phyloP scores from a whole-genome alignment of 2,113 vertebrate genomes.

The Neodontobutis hainanensis region DNA sequence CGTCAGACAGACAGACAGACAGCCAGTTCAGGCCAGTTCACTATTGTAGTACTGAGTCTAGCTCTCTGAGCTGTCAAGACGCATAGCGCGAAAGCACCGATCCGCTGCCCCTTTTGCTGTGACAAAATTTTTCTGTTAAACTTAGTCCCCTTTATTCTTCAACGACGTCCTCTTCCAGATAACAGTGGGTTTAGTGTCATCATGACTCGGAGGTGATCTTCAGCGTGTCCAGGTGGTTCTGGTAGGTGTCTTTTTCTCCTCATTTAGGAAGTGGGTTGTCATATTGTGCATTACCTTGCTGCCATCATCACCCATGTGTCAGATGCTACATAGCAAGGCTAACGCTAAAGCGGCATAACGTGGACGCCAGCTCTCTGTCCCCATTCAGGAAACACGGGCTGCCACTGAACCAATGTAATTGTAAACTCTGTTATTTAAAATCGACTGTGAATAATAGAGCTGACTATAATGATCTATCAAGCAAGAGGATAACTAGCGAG shows the following conservation, averaged over 20 bases:
- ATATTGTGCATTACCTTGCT: constrained; percentile 33
- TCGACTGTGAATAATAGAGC: neutral
- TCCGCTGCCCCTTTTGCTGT: constrained; percentile 11
- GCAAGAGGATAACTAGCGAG: neutral
- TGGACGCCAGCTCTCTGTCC: constrained; percentile 1
- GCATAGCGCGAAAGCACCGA: constrained; percentile 1
- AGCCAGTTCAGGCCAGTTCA: constrained; percentile 78
- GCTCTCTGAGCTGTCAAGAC: constrained; percentile 68
- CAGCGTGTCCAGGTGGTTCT: constrained; percentile 79
- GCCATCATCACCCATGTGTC: constrained; percentile 73
- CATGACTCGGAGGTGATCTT: constrained; percentile 84
- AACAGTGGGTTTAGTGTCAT: constrained; percentile 47
- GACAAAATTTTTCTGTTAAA: constrained; percentile 35
- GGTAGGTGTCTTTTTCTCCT: constrained; percentile 62
- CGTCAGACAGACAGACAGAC: constrained; percentile 56
- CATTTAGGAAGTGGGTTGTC: neutral
- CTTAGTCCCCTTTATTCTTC: constrained; percentile 12
- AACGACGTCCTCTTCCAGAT: constrained; percentile 58
- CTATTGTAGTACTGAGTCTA: constrained; percentile 52
- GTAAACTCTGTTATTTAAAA: neutral
- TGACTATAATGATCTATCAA: neutral
- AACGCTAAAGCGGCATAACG: constrained; percentile 39
- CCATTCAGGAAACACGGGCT: neutral
- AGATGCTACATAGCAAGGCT: constrained; percentile 39
- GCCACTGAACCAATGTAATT: neutral